Evolutionary conservation across 2,888 invertebrate species (phyloP), one percentile per base, ranked within the genome.

Genomic region (Fragum sueziense): DNA sequence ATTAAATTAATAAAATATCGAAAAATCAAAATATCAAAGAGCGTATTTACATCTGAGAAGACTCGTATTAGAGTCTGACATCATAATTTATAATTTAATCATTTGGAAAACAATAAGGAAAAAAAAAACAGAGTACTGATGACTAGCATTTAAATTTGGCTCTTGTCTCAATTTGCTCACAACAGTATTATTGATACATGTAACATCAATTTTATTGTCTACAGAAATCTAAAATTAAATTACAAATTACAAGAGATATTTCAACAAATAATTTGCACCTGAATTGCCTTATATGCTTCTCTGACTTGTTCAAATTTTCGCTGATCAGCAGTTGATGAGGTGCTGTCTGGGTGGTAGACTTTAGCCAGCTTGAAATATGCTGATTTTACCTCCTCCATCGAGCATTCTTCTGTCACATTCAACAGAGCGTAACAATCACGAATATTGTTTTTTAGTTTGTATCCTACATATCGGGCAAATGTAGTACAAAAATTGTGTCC

Each of bases 291-390:
- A 89, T 97, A 97, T 0, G 97, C 97, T 90, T 95, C 94, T 90
- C 97, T 96, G 76, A 95, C 94, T 94, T 95, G 89, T 41, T 91
- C 87, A 88, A 98, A 97, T 91, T 95, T 96, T 47, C 95, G 95
- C 62, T 95, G 94, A 92, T 95, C 94, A n/a, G 97, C 96, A 83
- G 96, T 95, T 0, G 95, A 94, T 4, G 88, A 86, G 0, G 96
- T 95, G 62, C 96, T 96, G 89, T 98, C 98, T 0, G 98, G 97
- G 93, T 98, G 97, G 89, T 95, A 97, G 87, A 95, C 95, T 92
- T 97, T 97, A 0, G 96, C 97, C 54, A 97, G 94, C 72, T 95
- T 94, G 67, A 97, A 93, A 91, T 96, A 97, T 1, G 97, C 96
- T 85, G 94, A 92, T 71, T 96, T 95, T 11, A 97, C 95, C 31